Conservation (phyloP, 64 coral and sea anemone species). For the Montipora foliosa region DNA sequence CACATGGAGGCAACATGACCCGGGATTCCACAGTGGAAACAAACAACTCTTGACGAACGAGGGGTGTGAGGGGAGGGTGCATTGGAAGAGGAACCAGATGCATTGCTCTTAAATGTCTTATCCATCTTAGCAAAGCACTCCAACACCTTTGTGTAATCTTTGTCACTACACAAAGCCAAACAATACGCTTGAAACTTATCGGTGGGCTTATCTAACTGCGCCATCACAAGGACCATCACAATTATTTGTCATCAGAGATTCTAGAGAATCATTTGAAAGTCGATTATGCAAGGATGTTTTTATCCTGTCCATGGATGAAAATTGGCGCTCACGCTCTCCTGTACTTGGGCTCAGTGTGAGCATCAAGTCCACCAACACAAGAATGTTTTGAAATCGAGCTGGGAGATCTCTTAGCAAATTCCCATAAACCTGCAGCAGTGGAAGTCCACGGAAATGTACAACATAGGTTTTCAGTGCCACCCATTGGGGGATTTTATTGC, state of each 20-base stretch:
- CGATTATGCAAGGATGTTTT: not conserved
- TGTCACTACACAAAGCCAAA: too few species aligned
- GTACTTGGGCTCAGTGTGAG: constrained; percentile 50
- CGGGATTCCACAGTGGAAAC: too few species aligned
- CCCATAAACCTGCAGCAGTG: constrained; percentile 47
- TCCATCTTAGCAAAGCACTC: too few species aligned
- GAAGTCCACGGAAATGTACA: constrained; percentile 31
- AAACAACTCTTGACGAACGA: too few species aligned
- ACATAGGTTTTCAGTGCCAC: constrained; percentile 42
- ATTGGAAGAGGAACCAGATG: too few species aligned
- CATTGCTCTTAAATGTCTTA: too few species aligned
- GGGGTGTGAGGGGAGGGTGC: too few species aligned
- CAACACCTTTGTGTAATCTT: too few species aligned
- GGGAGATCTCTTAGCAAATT: constrained; percentile 43
- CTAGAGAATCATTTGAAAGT: not conserved
- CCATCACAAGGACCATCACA: not conserved
- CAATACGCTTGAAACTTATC: too few species aligned
- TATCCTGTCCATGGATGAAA: not conserved
- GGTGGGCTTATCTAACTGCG: too few species aligned
- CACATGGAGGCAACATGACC: too few species aligned
- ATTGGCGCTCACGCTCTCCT: constrained; percentile 7
- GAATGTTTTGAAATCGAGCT: constrained; percentile 53
- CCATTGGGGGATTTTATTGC: constrained; percentile 58
- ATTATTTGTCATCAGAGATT: not conserved
- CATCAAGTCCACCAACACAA: constrained; percentile 59